Conservation (phyloP, 1,140 invertebrate species). For the Trinorchestia longiramus region DNA sequence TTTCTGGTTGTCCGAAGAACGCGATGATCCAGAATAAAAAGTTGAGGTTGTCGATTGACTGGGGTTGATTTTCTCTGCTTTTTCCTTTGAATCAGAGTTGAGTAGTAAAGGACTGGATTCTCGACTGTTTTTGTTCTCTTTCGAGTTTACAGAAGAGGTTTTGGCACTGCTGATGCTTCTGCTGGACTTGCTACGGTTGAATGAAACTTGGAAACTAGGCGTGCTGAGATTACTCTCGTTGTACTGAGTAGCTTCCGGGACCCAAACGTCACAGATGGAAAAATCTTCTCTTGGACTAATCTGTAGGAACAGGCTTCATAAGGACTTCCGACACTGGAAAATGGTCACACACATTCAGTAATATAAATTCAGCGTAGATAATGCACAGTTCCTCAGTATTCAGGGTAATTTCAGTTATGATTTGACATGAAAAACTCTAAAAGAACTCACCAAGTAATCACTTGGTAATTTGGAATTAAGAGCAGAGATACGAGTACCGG, state of each 20-base stretch:
- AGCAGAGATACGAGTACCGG: background rate
- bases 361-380: background rate
- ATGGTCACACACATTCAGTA: background rate
- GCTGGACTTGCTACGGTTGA: background rate
- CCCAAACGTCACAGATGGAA: conserved; percentile 38
- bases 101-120: background rate
- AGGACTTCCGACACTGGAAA: background rate
- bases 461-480: too few species aligned
- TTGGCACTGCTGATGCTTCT: background rate
- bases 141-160: background rate
- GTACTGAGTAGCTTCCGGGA: background rate
- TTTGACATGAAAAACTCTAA: background rate
- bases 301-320: background rate
- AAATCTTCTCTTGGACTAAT: conserved; percentile 20
- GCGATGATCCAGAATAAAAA: background rate
- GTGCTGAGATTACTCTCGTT: background rate
- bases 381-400: background rate
- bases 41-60: background rate
- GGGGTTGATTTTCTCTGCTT: background rate
- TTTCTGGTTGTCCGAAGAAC: background rate
- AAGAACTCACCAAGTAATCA: background rate
- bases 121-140: background rate
- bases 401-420: background rate
- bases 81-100: background rate
- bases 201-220: background rate